These are phyloP conservation scores for Haliclystus octoradiatus DNA, from an alignment of 30 jellyfish, hydroid and myxozoan genomes.

Conservation along the genomic window DNA sequence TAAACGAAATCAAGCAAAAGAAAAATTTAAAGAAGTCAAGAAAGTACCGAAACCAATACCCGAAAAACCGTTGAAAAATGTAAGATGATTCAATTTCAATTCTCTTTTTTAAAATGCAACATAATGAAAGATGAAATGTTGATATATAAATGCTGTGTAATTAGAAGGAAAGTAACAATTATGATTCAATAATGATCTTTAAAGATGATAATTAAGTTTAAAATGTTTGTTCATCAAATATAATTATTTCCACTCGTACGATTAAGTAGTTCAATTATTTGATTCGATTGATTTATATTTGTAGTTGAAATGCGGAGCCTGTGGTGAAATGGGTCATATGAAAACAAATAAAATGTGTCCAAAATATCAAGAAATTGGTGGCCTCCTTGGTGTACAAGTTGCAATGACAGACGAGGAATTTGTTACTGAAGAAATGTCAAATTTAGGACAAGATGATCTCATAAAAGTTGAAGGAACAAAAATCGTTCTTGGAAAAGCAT, in stretches of 20 bases:
- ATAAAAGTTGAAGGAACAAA: slow-evolving; percentile 96
- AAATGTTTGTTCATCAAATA: too few relatives aligned
- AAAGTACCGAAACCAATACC: slow-evolving; percentile 49
- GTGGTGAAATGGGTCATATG: slow-evolving; percentile 97
- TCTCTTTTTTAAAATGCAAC: not conserved
- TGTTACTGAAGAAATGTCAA: slow-evolving; percentile 59
- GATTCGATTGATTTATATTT: not conserved
- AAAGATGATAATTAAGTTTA: too few relatives aligned
- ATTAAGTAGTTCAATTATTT: too few relatives aligned
- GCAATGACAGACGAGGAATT: slow-evolving; percentile 50
- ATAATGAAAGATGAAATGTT: not conserved
- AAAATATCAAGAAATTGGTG: slow-evolving; percentile 69
- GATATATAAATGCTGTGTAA: too few relatives aligned
- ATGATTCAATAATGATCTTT: too few relatives aligned
- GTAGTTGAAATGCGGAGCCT: slow-evolving; percentile 90
- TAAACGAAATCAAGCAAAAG: slow-evolving; percentile 83
- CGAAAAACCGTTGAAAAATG: slow-evolving; percentile 85
- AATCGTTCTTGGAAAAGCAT: slow-evolving; percentile 73
- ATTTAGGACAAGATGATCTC: slow-evolving; percentile 59
- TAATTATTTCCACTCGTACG: too few relatives aligned
- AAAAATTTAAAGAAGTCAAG: slow-evolving; percentile 69
- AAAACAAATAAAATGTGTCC: slow-evolving; percentile 96
- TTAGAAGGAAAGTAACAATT: too few relatives aligned
- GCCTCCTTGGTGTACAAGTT: slow-evolving; percentile 15
- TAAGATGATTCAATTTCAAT: slow-evolving; percentile 14